phyloP scores from a whole-genome alignment of 2,888 invertebrate genomes.

The Galeruca laticollis region DNA sequence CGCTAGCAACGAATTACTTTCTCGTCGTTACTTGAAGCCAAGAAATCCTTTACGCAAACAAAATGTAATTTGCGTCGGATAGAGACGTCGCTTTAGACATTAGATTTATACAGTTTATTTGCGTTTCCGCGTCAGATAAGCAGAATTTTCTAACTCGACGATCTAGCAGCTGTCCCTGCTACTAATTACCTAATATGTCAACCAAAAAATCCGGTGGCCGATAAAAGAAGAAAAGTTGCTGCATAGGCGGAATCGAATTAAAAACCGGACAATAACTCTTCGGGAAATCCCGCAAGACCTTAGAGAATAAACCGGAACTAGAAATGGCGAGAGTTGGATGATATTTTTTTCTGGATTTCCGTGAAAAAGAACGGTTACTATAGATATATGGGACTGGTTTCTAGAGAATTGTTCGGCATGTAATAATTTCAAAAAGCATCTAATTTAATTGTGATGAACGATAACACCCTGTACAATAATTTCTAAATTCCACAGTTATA shows the following conservation, averaged over 20 bases:
- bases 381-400: background rate
- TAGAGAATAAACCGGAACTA: background rate
- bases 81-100: conserved; percentile 1
- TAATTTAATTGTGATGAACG: too few species aligned
- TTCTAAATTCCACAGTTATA: too few species aligned
- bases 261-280: conserved; percentile 40
- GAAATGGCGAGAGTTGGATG: background rate
- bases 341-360: background rate
- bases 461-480: too few species aligned
- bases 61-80: conserved; percentile 2
- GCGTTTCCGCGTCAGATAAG: conserved; percentile 12
- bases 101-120: conserved; percentile 16
- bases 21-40: background rate
- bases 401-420: too few species aligned
- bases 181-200: conserved; percentile 30
- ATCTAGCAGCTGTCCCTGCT: conserved; percentile 5
- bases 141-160: conserved; percentile 11
- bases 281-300: conserved; percentile 31
- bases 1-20: background rate
- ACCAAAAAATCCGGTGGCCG: conserved; percentile 13
- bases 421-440: too few species aligned
- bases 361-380: background rate
- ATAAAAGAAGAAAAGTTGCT: conserved; percentile 33
- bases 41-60: background rate
- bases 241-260: conserved; percentile 39